Evolutionary conservation across 2,113 vertebrate species (phyloP), one percentile per base, ranked within the genome.

Genomic region (Bufo gargarizans): DNA sequence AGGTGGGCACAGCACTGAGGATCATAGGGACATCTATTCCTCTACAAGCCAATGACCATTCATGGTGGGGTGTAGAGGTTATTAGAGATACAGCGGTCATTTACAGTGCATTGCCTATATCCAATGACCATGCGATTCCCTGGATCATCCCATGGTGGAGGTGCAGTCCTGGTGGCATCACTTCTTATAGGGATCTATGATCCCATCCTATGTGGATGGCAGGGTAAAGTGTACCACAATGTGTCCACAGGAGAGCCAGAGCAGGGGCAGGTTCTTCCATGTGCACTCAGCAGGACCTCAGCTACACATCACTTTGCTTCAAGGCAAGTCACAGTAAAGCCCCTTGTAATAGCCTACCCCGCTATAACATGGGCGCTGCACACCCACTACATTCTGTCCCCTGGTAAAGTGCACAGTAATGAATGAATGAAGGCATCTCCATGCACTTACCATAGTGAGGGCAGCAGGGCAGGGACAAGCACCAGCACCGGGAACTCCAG

Each of bases 371-470:
- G 0, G 33, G 22, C 14, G 22, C 69, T 17, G 4, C 69, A 14
- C 33, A 22, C 67, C 14, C n/a, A 65, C 20, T n/a, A 12, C 9
- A 58, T 3, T 58, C 10, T 4, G 20, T 17, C 0, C 2, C 7
- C 47, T 20, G 6, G 6, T 76, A 72, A 81, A 61, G 59, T 50
- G 43, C 53, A 78, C 33, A 50, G 43, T 53, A 83, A 49, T 55
- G 67, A 77, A 77, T 82, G 71, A 50, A 53, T 47, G 12, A n/a
- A 16, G 50, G 6, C 59, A 20, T 45, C 55, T 61, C 6, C 14
- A 22, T 47, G 71, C 71, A 88, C 87, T 84, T 17, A 88, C 87
- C 87, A 88, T 88, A 55, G 16, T 33, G 63, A 16, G 19, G 49
- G 53, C 13, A 86, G 19, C 45, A 17, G 33, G 22, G 13, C 43